Evolutionary conservation across 2,888 invertebrate species (phyloP).

Genomic region (Strigamia crassipes): DNA sequence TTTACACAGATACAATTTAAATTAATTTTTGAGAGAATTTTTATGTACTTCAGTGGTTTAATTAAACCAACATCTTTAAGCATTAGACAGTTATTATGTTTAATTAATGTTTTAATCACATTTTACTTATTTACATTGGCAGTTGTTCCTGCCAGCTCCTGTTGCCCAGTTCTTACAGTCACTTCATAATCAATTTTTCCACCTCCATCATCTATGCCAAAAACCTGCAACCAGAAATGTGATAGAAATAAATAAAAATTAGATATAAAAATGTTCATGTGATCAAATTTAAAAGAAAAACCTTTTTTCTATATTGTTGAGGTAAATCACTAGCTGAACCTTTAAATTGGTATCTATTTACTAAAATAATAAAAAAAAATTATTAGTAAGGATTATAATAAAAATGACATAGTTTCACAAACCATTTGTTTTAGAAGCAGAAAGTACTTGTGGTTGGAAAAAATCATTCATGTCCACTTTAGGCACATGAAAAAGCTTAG

Average conservation of each 20-base stretch:
- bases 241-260: not conserved
- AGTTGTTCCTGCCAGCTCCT: slow-evolving; percentile 11
- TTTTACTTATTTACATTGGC: not conserved
- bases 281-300: no score
- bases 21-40: no score
- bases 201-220: not conserved
- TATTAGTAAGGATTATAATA: no score
- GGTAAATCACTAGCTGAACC: not conserved
- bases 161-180: not conserved
- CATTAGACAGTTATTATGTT: not conserved
- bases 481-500: not conserved
- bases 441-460: not conserved
- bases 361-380: no score
- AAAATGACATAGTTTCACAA: not conserved
- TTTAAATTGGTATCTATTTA: no score
- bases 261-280: no score
- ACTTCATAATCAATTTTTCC: not conserved
- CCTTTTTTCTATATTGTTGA: not conserved
- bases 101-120: not conserved
- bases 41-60: no score
- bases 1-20: no score
- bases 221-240: no score
- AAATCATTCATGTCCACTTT: not conserved
- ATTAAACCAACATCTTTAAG: no score
- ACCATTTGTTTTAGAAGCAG: not conserved